Conservation (phyloP, 2,113 vertebrate species). For the Mus spicilegus region DNA sequence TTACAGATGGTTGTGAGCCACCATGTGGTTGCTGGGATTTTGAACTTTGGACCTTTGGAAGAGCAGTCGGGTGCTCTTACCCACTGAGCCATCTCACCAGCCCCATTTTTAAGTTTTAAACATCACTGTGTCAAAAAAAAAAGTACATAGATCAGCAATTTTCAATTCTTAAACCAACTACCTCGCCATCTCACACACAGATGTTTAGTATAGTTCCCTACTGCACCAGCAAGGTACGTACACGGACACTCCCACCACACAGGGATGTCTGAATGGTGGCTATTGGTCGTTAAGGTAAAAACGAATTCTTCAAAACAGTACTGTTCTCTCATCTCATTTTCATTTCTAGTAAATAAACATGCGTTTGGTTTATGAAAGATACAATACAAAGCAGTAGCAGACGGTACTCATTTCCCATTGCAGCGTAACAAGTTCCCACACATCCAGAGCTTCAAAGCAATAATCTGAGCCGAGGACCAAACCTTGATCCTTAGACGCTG, state of each 20-base stretch:
- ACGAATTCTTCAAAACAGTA: not conserved
- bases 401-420: not conserved
- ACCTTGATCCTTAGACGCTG: not conserved
- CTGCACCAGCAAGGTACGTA: not conserved
- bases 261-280: conserved; percentile 18
- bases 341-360: conserved; percentile 10
- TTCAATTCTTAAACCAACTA: not conserved
- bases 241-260: not conserved
- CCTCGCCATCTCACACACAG: not conserved
- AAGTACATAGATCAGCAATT: not conserved
- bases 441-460: not conserved
- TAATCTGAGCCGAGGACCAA: not conserved
- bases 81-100: too few relatives aligned
- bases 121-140: not conserved
- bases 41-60: too few relatives aligned
- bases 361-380: conserved; percentile 15
- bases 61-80: too few relatives aligned
- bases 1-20: too few relatives aligned
- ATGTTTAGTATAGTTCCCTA: not conserved
- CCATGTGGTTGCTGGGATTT: too few relatives aligned
- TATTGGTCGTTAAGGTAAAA: conserved; percentile 16
- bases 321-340: not conserved
- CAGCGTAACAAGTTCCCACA: not conserved
- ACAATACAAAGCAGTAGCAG: not conserved
- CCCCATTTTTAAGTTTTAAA: not conserved